Base-by-base conservation (phyloP, 2,113 vertebrate genomes). In the Empidonax alnorum region DNA sequence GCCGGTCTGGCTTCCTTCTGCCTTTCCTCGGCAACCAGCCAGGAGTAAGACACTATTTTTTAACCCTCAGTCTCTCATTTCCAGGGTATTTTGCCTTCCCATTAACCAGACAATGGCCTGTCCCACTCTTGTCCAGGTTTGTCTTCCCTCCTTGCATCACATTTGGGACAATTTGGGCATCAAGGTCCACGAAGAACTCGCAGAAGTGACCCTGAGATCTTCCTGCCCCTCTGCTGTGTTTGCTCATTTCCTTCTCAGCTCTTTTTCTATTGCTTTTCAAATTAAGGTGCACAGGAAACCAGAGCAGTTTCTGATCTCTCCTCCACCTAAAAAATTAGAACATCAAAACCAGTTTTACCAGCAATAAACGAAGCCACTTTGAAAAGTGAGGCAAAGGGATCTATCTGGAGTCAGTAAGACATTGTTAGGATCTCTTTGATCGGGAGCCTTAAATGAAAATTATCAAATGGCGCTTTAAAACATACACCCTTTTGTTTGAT, bases 401-500 rank as follows among this genome's bases (percentile, higher is more conserved):
- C 94, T 95, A 92, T 96, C 87, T 74, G 95, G 96, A 97, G 96
- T 95, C 96, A 94, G 87, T 56, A 58, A 97, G 97, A 96, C 89
- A 89, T 97, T 93, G 97, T 96, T 94, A 95, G 97, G 95, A 97
- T 97, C 97, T 97, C 98, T 99, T 98, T 98, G 98, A 99, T 98
- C 97, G 97, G 91, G 89, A 96, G 98, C 98, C 98, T 98, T 98
- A 98, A 99, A 99, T 98, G 98, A 97, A 98, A 98, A 98, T 98
- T 98, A 98, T 98, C 98, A 98, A 99, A 99, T 98, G 97, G 96
- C 85, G 97, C 92, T 98, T 98, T 98, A 97, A 98, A 98, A 97
- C 98, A 97, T 90, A 97, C 97, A 95, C 98, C 95, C 98, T 98
- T 98, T 98, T 99, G 98, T 99, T 98, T 99, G 98, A 99, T 99